Evolutionary conservation across 1,140 invertebrate species (phyloP), one percentile per base, ranked within the genome.

Genomic region (Zophobas morio): DNA sequence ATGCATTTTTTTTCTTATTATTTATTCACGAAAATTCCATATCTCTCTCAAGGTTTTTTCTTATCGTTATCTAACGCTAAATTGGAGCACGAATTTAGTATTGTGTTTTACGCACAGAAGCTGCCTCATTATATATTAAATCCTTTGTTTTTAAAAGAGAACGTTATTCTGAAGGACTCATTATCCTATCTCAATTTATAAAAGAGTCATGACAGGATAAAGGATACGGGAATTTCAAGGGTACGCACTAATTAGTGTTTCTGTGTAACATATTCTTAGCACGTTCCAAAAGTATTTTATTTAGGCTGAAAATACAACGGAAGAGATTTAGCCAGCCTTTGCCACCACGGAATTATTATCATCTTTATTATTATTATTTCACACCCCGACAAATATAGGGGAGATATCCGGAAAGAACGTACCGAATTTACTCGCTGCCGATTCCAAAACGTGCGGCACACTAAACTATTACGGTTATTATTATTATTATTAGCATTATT

Each of bases 81-180:
- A 66, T 66, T 66, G 33, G 60, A 39, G 39, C 5, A 66, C 6
- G 60, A 40, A 66, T 66, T 66, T 20, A n/a, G 39, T 66, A 39
- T 66, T 66, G 40, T 66, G 39, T 40, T 37, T 32, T 60, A 39
- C 34, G 39, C 1, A 42, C 39, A 66, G 39, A 42, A 66, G 42
- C 39, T 20, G 60, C 60, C 42, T 66, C 35, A 66, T 66, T 66
- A 66, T 66, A 66, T 66, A 66, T 66, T 66, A 66, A 66, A 66
- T 66, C 60, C 39, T 66, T 51, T 51, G 49, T 51, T 46, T 66
- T 66, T 66, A 40, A 66, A 66, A 66, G 56, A 60, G 36, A 35
- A 60, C 6, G 32, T 6, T 36, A 60, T 60, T 60, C 56, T 60
- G 56, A 66, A 66, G 60, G 39, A 66, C 60, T 66, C 60, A 42